These are phyloP conservation scores for Molossus alvarezi DNA, from an alignment of 2,797 vertebrate genomes.

Conservation along the genomic window DNA sequence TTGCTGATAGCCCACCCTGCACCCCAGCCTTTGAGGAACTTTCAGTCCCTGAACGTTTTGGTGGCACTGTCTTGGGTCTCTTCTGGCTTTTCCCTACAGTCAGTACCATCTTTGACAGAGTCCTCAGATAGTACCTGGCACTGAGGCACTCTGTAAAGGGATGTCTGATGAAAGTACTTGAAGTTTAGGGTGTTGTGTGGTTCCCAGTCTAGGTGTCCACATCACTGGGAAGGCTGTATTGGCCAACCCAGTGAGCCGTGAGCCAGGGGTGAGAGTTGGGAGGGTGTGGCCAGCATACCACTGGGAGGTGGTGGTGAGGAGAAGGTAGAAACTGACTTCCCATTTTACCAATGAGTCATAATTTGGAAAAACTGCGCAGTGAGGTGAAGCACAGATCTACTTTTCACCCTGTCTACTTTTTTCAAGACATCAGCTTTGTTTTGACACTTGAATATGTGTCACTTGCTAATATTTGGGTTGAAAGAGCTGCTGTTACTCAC, in stretches of 20 bases:
- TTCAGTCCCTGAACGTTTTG: background rate
- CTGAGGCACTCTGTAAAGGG: background rate
- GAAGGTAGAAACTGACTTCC: background rate
- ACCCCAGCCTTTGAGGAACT: background rate
- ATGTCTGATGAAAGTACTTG: background rate
- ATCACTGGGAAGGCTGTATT: background rate
- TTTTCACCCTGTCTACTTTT: background rate
- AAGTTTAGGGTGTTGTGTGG: background rate
- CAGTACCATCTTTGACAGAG: background rate
- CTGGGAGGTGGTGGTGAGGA: background rate
- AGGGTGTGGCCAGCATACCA: background rate
- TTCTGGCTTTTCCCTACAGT: background rate
- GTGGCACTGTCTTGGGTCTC: background rate
- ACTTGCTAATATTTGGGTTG: background rate
- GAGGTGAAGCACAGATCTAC: background rate
- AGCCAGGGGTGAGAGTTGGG: background rate
- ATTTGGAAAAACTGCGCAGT: conserved; percentile 11
- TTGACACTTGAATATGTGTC: background rate
- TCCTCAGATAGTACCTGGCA: background rate
- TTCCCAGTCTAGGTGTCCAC: background rate
- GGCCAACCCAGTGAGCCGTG: background rate
- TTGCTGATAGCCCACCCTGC: background rate
- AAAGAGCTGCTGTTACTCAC: conserved; percentile 30
- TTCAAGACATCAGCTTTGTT: background rate
- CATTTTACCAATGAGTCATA: background rate